Base-by-base conservation (phyloP, 2,888 invertebrate genomes). In the Mythimna vitellina region DNA sequence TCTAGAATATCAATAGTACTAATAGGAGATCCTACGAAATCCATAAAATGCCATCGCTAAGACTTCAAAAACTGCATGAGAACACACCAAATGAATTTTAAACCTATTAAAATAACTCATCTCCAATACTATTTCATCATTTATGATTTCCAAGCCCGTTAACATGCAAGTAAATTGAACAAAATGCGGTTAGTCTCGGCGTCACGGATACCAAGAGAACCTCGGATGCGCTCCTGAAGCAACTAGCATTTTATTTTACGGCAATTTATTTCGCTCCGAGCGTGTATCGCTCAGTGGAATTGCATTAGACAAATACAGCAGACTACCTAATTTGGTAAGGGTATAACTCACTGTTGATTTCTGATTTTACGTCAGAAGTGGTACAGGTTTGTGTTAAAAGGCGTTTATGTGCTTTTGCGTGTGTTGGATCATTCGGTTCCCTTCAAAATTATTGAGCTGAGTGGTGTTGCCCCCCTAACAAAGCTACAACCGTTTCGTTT, bases 251-350 rank as follows among this genome's bases (percentile, higher is more conserved):
- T 90, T 90, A 90, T 92, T 92, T 92, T 89, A 89, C 90, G 90
- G 90, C 90, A 92, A 92, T 92, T 92, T 92, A 89, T 90, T 91
- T 90, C 87, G 87, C 80, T 82, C 77, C 86, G 75, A 79, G 85
- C 84, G 78, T 84, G 84, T 88, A 87, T 88, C 87, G 87, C 86
- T 88, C 85, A 78, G 83, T 84, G 85, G 87, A 85, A 91, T 91
- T 90, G 91, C 90, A 92, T 91, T 91, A 92, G 87, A 89, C 89
- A 90, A 89, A 91, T 89, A 87, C 88, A 86, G 80, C 78, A 72
- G 76, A 76, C 80, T 81, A 81, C 70, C 86, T 87, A 89, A 89
- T 88, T 88, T 80, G 61, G 70, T 73, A 70, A 71, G 68, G 54
- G 54, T 66, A 64, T 75, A 62, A 58, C 29, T 76, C 73, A 68